Evolutionary conservation across 2,888 invertebrate species (phyloP).

Genomic region (Strigamia crassipes): DNA sequence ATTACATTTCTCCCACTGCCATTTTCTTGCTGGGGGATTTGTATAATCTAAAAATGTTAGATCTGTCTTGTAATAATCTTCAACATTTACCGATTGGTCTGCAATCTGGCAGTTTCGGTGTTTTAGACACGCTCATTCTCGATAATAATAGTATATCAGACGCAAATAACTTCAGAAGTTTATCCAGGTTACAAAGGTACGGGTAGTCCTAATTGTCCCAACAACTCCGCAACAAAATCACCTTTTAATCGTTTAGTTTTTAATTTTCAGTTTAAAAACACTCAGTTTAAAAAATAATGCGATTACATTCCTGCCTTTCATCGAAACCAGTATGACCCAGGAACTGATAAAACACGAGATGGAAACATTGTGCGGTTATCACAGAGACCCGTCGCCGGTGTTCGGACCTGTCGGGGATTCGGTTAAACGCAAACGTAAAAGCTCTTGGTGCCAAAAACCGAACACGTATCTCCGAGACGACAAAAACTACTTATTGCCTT

Average conservation of each 20-base stretch:
- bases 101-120: neutral
- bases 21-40: neutral
- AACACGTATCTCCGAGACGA: neutral
- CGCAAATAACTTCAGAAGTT: neutral
- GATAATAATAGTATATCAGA: neutral
- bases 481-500: neutral
- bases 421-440: neutral
- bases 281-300: neutral
- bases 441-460: neutral
- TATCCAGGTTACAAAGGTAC: neutral
- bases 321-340: neutral
- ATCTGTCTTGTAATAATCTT: neutral
- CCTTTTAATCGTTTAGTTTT: neutral
- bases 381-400: neutral
- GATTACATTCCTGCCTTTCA: neutral
- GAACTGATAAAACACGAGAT: neutral
- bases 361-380: neutral
- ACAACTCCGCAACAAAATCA: no score
- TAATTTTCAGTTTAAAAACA: neutral
- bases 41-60: neutral
- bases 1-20: neutral
- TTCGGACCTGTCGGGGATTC: neutral
- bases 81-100: constrained; percentile 4
- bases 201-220: no score
- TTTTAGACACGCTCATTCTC: neutral